Base-by-base conservation (phyloP, 1,140 invertebrate genomes). In the Hyphantria cunea region DNA sequence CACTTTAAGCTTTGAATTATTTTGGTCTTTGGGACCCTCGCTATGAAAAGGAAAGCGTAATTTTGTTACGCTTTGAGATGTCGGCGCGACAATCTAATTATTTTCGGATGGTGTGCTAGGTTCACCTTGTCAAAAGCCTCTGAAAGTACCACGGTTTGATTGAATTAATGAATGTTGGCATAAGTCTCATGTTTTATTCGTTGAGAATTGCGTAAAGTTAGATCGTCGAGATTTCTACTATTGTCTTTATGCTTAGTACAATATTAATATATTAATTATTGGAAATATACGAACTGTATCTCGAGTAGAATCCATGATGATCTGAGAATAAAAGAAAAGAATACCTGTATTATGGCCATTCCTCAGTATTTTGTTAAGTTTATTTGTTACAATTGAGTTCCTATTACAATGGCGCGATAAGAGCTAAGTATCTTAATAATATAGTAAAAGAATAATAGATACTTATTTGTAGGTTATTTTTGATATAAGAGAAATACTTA, bases 31-130 rank as follows among this genome's bases (percentile, higher is more conserved):
- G 74, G 52, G 51, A 50, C 45, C 74, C 68, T 66, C 75, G 66
- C 72, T 71, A 82, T 84, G 80, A 83, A 86, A 82, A 87, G 84
- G 81, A 86, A 84, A 84, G 77, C 77, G 81, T 89, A 89, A 89
- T 89, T 88, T 72, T 70, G 84, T 89, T 89, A 88, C 82, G 83
- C 81, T 89, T 89, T 85, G 86, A 89, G 86, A 89, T 82, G 85
- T 84, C 82, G 79, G 74, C 77, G 78, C 76, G 79, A 82, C 82
- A 87, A 88, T 88, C 81, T 88, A 82, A 85, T 90, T 90, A 90
- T 74, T 74, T 69, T 68, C 68, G 80, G 80, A 68, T 72, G 72
- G 72, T 74, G 67, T 37, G 68, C 59, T 60, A 42, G 75, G 74
- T 76, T 80, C 69, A 80, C 79, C 64, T 88, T 82, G 79, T 89